Conservation (phyloP, 2,888 invertebrate species). For the Agriopis leucophaearia region DNA sequence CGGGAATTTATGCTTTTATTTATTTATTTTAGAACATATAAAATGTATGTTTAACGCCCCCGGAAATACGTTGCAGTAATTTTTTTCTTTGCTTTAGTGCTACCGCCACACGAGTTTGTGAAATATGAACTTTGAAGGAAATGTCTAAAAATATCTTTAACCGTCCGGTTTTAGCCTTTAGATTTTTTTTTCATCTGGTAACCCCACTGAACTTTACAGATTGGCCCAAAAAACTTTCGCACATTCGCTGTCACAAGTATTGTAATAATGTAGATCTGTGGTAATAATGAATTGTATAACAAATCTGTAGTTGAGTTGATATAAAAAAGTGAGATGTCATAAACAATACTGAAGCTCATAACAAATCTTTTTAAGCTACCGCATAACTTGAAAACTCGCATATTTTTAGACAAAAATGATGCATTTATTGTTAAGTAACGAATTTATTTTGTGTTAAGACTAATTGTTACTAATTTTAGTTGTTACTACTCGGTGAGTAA, state of each 20-base stretch:
- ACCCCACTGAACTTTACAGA: neutral
- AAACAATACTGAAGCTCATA: constrained; percentile 33
- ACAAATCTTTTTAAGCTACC: constrained; percentile 29
- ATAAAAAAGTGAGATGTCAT: constrained; percentile 15
- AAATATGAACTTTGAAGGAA: too few species aligned
- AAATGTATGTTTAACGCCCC: too few species aligned
- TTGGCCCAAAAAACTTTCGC: neutral
- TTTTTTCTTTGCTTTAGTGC: too few species aligned
- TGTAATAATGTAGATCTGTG: neutral
- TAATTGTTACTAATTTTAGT: constrained; percentile 34
- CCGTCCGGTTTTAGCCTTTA: too few species aligned
- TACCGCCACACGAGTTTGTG: too few species aligned
- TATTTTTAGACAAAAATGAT: constrained; percentile 57
- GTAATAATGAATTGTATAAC: too few species aligned
- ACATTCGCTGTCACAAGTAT: neutral
- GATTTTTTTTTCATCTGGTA: too few species aligned
- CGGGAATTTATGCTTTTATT: too few species aligned
- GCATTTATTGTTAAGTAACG: constrained; percentile 82
- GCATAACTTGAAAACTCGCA: constrained; percentile 32
- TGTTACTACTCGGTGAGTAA: constrained; percentile 61
- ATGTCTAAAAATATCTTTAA: too few species aligned
- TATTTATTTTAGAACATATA: too few species aligned
- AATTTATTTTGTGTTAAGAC: constrained; percentile 78
- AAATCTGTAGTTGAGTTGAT: too few species aligned
- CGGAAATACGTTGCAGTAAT: too few species aligned